phyloP scores from a whole-genome alignment of 2,797 vertebrate genomes.

The Fratercula arctica region DNA sequence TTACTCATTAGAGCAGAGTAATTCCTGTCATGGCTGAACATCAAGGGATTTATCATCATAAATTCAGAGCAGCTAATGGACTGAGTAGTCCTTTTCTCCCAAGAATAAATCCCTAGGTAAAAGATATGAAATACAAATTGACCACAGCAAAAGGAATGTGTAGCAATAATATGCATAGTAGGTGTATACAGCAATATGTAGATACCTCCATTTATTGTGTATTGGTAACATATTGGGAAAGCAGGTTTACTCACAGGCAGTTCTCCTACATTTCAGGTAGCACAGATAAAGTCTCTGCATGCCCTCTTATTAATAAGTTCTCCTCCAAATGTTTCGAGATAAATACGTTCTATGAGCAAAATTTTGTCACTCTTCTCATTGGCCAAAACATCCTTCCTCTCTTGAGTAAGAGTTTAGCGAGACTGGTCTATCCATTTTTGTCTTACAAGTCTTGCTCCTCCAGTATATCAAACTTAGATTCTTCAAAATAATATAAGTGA shows the following conservation, averaged over 20 bases:
- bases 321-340: neutral
- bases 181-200: neutral
- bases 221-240: neutral
- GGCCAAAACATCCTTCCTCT: neutral
- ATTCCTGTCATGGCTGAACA: slow-evolving; percentile 83
- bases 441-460: neutral
- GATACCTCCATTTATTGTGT: neutral
- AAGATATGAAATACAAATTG: slow-evolving; percentile 73
- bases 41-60: slow-evolving; percentile 83
- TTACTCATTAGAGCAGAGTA: slow-evolving; percentile 85
- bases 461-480: neutral
- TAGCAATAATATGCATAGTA: neutral
- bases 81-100: slow-evolving; percentile 72
- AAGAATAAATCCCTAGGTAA: slow-evolving; percentile 72
- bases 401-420: neutral
- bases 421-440: neutral
- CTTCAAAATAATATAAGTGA: neutral
- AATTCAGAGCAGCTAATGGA: slow-evolving; percentile 82
- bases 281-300: neutral
- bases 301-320: neutral
- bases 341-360: neutral
- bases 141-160: slow-evolving; percentile 39
- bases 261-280: neutral
- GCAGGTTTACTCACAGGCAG: neutral
- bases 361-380: neutral